These are phyloP conservation scores for Xenopus petersii DNA, from an alignment of 2,797 vertebrate genomes.

Conservation along the genomic window DNA sequence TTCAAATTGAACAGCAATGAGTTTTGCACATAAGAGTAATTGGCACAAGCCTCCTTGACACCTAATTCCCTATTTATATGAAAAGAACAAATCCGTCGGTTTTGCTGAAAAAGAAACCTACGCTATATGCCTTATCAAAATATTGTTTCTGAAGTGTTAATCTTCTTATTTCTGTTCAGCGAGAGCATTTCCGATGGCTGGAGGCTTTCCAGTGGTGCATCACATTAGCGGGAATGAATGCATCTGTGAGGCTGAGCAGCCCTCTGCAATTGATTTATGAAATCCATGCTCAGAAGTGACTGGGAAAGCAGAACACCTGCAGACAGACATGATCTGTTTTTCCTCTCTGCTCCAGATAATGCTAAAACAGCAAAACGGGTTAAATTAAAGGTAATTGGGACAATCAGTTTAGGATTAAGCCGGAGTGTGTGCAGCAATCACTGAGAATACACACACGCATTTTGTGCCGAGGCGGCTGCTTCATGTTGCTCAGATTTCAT, in stretches of 20 bases:
- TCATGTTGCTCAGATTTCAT: not conserved
- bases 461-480: not conserved
- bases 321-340: conserved; percentile 30
- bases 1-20: too few relatives aligned
- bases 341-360: conserved; percentile 17
- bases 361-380: conserved; percentile 12
- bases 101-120: conserved; percentile 3
- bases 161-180: conserved; percentile 37
- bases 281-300: conserved; percentile 30
- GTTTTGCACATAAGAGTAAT: not conserved
- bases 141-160: conserved; percentile 36
- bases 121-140: conserved; percentile 16
- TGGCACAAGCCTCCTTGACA: not conserved
- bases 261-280: conserved; percentile 21
- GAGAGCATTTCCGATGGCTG: conserved; percentile 32
- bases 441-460: not conserved
- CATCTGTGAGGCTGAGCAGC: conserved; percentile 19
- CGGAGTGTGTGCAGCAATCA: conserved; percentile 8
- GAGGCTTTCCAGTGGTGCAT: conserved; percentile 29
- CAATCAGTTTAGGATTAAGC: conserved; percentile 22
- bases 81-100: not conserved
- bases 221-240: conserved; percentile 31
- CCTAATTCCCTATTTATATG: not conserved
- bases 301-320: conserved; percentile 37
- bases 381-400: conserved; percentile 38